Evolutionary conservation across 2,888 invertebrate genomes (phyloP).

Genomic region (Drosophila cyrtoloma): DNA sequence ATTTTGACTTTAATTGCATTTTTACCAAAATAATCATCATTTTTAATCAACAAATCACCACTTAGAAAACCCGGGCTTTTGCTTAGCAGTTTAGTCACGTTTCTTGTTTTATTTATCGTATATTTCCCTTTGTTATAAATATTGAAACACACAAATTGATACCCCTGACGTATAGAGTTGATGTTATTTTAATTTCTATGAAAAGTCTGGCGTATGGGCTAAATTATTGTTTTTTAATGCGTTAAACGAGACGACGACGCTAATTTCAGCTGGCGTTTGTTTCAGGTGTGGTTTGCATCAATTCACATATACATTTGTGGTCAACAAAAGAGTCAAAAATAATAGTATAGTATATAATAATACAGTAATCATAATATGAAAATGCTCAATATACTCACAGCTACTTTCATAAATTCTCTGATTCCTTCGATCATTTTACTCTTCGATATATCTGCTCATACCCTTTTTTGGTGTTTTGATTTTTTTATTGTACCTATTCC

Average conservation of each 20-base stretch:
- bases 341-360: no score
- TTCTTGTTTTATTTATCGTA: constrained; percentile 4
- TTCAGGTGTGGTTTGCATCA: constrained; percentile 4
- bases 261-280: constrained; percentile 28
- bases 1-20: neutral
- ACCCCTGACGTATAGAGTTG: neutral
- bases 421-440: no score
- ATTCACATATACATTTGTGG: constrained; percentile 8
- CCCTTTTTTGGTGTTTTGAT: no score
- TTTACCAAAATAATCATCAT: neutral
- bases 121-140: constrained; percentile 11
- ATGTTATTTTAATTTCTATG: constrained; percentile 19
- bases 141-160: constrained; percentile 2
- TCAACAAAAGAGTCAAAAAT: neutral
- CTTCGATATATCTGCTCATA: no score
- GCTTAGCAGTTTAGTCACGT: constrained; percentile 25
- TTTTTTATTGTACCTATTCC: neutral
- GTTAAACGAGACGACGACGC: constrained; percentile 6
- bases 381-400: no score
- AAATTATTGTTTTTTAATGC: constrained; percentile 29
- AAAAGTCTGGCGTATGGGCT: constrained; percentile 19
- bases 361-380: no score
- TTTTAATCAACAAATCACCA: constrained; percentile 10
- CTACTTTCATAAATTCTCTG: no score
- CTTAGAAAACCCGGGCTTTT: constrained; percentile 17